Evolutionary conservation across 1,140 invertebrate species (phyloP).

Genomic region (Kradibia gibbosae): DNA sequence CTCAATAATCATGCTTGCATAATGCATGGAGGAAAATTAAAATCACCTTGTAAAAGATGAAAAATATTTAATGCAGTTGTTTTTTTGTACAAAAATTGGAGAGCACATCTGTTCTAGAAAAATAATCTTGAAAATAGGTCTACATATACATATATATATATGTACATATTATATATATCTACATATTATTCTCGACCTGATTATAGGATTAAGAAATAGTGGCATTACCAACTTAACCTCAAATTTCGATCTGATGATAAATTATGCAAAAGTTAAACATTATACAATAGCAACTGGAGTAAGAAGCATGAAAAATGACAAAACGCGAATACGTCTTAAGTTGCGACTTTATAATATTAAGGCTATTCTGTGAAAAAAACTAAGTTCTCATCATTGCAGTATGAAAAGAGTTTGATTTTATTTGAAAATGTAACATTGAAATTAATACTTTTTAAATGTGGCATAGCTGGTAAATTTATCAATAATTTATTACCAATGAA

Average conservation of each 20-base stretch:
- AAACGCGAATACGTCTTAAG: neutral
- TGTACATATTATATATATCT: neutral
- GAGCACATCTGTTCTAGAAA: neutral
- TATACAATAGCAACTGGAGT: neutral
- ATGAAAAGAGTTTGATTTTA: conserved; percentile 45
- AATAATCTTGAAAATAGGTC: neutral
- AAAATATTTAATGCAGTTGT: neutral
- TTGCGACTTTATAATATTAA: neutral
- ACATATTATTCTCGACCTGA: conserved; percentile 14
- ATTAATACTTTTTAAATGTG: conserved; percentile 11
- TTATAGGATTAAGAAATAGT: conserved; percentile 19
- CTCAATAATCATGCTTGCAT: conserved; percentile 43
- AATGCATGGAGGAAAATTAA: conserved; percentile 35
- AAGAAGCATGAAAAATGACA: neutral
- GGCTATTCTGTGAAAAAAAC: too few relatives aligned
- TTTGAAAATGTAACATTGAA: conserved; percentile 47
- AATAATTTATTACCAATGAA: too few relatives aligned
- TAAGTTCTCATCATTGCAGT: conserved; percentile 15
- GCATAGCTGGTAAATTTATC: neutral
- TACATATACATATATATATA: too few relatives aligned
- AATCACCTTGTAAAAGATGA: neutral
- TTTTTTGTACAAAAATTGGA: neutral
- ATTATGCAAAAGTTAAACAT: neutral
- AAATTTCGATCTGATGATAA: neutral
- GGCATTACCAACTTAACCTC: conserved; percentile 38